Percentiles rank a stretch among this genome's conserved stretches.
These are phyloP conservation scores for Gambusia holbrooki DNA, from an alignment of 2,113 vertebrate genomes.

Conservation along the genomic window DNA sequence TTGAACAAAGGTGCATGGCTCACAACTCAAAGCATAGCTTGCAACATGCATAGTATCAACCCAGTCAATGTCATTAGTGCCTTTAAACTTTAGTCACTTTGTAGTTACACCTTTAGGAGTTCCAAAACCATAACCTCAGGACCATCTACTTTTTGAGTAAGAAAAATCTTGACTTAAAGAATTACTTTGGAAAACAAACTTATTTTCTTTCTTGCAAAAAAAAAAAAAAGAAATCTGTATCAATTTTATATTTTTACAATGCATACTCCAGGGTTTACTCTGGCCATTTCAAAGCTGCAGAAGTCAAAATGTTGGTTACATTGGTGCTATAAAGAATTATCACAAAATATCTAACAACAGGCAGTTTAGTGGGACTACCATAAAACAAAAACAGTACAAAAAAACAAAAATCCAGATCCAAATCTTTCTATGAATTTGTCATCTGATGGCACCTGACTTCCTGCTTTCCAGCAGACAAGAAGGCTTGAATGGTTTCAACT, in stretches of 20 bases:
- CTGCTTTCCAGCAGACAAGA: not conserved
- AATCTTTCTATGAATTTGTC: not conserved
- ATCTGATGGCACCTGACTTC: not conserved
- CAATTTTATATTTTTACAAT: slow-evolving; percentile 14
- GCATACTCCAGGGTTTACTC: not conserved
- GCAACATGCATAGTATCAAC: no score
- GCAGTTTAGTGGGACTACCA: not conserved
- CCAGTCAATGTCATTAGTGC: no score
- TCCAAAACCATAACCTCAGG: accelerated
- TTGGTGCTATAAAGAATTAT: not conserved
- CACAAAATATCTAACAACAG: not conserved
- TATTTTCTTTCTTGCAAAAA: slow-evolving; percentile 3
- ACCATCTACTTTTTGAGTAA: not conserved
- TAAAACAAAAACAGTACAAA: not conserved
- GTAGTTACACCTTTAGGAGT: not conserved
- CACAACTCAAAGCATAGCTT: no score
- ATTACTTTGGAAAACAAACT: slow-evolving; percentile 11
- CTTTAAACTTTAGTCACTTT: no score
- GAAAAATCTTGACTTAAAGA: not conserved
- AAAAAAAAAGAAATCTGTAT: not conserved
- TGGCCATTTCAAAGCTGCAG: not conserved
- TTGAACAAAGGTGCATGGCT: no score
- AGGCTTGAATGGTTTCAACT: not conserved
- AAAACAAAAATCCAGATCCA: no score
- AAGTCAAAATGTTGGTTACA: not conserved